Evolutionary conservation across 2,113 vertebrate genomes (phyloP).

Genomic region (Rhinichthys klamathensis): DNA sequence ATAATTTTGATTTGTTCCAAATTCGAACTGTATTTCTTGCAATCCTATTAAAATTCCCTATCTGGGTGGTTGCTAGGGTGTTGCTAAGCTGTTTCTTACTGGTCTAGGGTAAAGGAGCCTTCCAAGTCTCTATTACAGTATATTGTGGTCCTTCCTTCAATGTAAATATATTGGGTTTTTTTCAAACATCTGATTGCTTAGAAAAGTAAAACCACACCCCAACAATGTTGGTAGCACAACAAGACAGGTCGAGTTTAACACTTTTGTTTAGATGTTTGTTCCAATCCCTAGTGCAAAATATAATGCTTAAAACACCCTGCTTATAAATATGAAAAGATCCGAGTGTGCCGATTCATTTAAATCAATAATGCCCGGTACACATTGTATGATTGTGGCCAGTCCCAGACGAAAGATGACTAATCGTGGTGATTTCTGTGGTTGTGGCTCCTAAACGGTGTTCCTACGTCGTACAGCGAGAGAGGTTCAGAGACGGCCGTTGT

Average conservation of each 20-base stretch:
- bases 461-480: no score
- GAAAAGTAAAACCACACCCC: background rate
- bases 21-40: background rate
- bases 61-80: background rate
- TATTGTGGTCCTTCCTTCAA: background rate
- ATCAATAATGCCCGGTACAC: background rate
- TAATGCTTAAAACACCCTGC: no score
- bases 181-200: background rate
- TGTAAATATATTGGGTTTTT: background rate
- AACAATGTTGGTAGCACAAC: background rate
- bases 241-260: no score
- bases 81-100: background rate
- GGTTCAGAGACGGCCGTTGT: no score
- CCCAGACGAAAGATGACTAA: no score
- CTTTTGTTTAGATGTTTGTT: no score
- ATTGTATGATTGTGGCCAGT: no score
- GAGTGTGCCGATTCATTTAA: background rate
- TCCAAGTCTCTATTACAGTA: background rate
- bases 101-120: background rate
- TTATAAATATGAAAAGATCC: background rate
- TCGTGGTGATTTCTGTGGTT: no score
- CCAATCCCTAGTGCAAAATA: no score
- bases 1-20: background rate
- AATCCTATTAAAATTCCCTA: background rate
- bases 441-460: no score